Evolutionary conservation across 2,888 invertebrate genomes (phyloP).

Genomic region (Sinhomidia bicolor): DNA sequence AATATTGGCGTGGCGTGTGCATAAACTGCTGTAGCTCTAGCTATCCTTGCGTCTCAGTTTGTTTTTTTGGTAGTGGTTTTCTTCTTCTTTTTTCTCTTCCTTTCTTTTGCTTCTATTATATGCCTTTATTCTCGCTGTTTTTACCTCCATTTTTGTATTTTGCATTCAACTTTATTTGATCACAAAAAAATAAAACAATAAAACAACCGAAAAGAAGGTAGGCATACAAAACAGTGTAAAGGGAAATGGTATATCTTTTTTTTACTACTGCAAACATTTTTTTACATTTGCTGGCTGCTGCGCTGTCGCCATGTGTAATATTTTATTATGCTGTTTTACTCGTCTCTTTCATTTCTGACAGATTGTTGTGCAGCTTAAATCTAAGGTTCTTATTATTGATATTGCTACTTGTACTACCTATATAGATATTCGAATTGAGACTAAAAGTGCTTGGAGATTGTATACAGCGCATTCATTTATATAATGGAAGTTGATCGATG

Average conservation of each 20-base stretch:
- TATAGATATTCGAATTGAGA: no score
- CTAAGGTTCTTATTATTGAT: background rate
- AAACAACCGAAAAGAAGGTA: background rate
- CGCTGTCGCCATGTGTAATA: slow-evolving; percentile 3
- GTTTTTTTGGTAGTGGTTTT: background rate
- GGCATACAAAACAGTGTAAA: background rate
- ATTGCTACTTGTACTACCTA: background rate
- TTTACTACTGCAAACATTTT: background rate
- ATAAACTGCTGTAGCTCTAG: background rate
- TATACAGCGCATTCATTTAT: no score
- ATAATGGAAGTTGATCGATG: no score
- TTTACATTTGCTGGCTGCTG: background rate
- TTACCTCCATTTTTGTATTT: background rate
- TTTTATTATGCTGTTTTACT: slow-evolving; percentile 28
- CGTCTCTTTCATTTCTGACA: slow-evolving; percentile 14
- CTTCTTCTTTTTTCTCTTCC: background rate
- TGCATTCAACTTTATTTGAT: background rate
- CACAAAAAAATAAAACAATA: background rate
- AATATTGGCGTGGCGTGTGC: slow-evolving; percentile 30
- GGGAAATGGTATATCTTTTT: background rate
- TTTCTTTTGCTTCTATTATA: background rate
- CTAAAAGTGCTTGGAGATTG: no score
- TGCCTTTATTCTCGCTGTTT: background rate
- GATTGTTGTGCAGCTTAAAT: background rate
- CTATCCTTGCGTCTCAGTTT: background rate